Percentiles rank a stretch among this genome's conserved stretches.
These are phyloP conservation scores for Hermaeophaga mercurialis DNA, from an alignment of 2,888 invertebrate species.

Conservation along the genomic window DNA sequence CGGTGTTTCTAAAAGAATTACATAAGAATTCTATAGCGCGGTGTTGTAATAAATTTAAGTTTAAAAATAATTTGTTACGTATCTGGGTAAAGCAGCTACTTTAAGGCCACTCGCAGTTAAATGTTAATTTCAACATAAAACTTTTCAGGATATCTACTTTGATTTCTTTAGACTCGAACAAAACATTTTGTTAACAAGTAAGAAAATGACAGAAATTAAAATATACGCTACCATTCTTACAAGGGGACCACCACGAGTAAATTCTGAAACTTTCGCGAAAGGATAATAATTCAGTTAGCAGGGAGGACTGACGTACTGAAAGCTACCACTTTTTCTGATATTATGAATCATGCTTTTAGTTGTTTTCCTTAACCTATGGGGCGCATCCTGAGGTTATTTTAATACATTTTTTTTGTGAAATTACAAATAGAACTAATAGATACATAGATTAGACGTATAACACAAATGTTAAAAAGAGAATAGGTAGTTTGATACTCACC, in stretches of 20 bases:
- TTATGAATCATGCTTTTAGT: conserved; percentile 42
- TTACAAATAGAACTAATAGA: no score
- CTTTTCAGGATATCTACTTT: conserved; percentile 36
- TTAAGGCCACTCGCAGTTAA: conserved; percentile 30
- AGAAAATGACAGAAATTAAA: conserved; percentile 49
- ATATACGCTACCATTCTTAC: conserved; percentile 49
- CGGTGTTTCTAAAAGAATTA: no score
- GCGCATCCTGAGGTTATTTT: no score
- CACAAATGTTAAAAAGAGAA: no score
- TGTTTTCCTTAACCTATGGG: no score
- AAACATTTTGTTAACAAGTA: conserved; percentile 39
- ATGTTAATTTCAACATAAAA: conserved; percentile 34
- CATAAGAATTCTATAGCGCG: no score
- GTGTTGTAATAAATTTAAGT: conserved; percentile 11
- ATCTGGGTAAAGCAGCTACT: conserved; percentile 3
- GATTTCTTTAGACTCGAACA: conserved; percentile 37
- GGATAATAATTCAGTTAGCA: conserved; percentile 54
- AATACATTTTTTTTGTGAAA: no score
- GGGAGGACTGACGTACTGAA: conserved; percentile 46
- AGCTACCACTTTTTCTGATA: conserved; percentile 49
- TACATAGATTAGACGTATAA: no score
- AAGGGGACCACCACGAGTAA: conserved; percentile 47
- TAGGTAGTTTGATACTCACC: no score
- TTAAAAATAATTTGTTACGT: conserved; percentile 5
- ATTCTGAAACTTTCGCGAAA: conserved; percentile 53